These are phyloP conservation scores for Hydra vulgaris DNA, from an alignment of 30 jellyfish, hydroid and myxozoan species.

Conservation along the genomic window DNA sequence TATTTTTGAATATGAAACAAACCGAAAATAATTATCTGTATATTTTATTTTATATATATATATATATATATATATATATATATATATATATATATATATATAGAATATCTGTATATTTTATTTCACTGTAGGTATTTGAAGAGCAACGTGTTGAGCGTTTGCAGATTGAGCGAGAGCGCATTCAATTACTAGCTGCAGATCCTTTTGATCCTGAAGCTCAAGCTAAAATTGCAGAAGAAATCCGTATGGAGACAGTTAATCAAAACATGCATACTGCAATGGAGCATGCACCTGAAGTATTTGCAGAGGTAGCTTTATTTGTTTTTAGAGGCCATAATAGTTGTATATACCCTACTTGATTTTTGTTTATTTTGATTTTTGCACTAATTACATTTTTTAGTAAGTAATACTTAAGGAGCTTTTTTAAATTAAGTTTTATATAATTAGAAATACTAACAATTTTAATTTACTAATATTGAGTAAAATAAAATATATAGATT, in stretches of 20 bases:
- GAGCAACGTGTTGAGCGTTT: conserved; percentile 69
- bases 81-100: too few relatives aligned
- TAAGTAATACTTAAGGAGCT: too few relatives aligned
- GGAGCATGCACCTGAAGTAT: conserved; percentile 95
- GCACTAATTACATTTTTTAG: too few relatives aligned
- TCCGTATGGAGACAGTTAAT: conserved; percentile 90
- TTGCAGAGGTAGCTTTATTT: conserved; percentile 45
- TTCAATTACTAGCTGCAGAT: conserved; percentile 79
- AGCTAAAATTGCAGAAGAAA: conserved; percentile 84
- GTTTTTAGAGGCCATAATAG: not conserved
- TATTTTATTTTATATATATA: too few relatives aligned
- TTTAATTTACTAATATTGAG: too few relatives aligned
- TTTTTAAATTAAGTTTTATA: too few relatives aligned
- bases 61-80: too few relatives aligned
- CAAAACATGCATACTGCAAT: conserved; percentile 96
- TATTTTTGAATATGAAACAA: not conserved
- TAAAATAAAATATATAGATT: too few relatives aligned
- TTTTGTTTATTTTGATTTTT: too few relatives aligned
- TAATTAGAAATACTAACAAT: too few relatives aligned
- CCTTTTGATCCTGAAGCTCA: conserved; percentile 94
- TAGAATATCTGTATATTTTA: not conserved
- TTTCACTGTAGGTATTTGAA: conserved; percentile 30
- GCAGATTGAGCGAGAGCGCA: conserved; percentile 70
- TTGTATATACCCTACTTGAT: too few relatives aligned
- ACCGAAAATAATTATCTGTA: not conserved